A percentile compares a stretch with the other conserved stretches of the same genome.
phyloP scores from a whole-genome alignment of 2,797 vertebrate genomes.

The Simalia tracyae region DNA sequence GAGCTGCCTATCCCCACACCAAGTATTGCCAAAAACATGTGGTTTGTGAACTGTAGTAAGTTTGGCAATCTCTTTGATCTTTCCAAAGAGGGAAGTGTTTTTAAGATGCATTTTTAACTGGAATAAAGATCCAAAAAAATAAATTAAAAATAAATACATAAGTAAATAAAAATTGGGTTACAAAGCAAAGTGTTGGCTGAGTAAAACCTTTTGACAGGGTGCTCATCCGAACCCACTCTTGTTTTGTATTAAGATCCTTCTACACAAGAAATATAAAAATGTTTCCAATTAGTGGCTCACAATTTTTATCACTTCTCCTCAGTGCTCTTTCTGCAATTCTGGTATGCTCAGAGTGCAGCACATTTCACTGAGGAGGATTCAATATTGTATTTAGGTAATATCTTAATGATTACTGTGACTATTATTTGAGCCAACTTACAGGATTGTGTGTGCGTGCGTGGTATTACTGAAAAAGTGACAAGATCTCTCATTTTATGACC shows the following conservation, averaged over 20 bases:
- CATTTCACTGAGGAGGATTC: neutral
- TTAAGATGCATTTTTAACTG: neutral
- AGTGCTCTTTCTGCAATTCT: neutral
- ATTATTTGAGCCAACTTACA: neutral
- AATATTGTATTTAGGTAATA: neutral
- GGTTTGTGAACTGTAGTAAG: neutral
- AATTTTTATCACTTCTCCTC: neutral
- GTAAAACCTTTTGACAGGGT: constrained; percentile 6
- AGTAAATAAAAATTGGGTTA: neutral
- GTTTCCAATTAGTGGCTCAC: constrained; percentile 9
- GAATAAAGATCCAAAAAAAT: neutral
- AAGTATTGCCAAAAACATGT: neutral
- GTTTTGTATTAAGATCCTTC: constrained; percentile 6
- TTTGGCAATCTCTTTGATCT: neutral
- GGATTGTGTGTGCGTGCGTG: neutral
- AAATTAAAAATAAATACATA: neutral
- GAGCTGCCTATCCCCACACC: neutral
- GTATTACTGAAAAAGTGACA: neutral
- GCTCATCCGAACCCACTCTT: neutral
- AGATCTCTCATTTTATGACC: too few relatives aligned
- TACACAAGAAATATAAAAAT: constrained; percentile 4
- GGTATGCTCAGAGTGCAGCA: neutral
- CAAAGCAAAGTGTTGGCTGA: constrained; percentile 4
- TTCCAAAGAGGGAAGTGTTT: neutral
- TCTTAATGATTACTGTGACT: neutral